Conservation (phyloP, 2,113 vertebrate species). For the Clarias gariepinus region DNA sequence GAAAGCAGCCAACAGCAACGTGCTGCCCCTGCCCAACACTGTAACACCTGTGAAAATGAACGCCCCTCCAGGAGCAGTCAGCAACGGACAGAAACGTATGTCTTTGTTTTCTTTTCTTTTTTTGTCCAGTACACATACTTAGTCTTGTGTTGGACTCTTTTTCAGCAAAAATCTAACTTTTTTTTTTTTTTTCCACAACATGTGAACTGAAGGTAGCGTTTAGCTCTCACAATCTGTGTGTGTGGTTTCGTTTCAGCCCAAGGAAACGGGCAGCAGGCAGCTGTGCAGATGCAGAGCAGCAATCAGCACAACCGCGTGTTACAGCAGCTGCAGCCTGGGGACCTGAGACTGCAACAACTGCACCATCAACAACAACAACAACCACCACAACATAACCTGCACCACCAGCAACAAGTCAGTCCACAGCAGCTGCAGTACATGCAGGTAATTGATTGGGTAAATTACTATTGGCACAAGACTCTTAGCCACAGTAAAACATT, state of each 20-base stretch:
- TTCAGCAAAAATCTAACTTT: not conserved
- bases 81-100: slow-evolving; percentile 85
- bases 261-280: slow-evolving; percentile 69
- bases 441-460: slow-evolving; percentile 71
- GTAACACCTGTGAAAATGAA: slow-evolving; percentile 88
- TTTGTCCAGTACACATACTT: not conserved
- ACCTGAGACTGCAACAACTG: slow-evolving; percentile 89
- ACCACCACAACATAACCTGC: slow-evolving; percentile 63
- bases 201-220: not conserved
- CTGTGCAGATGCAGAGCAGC: slow-evolving; percentile 66
- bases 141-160: not conserved
- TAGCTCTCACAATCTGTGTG: not conserved
- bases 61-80: slow-evolving; percentile 74
- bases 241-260: slow-evolving; percentile 60
- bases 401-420: slow-evolving; percentile 77
- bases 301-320: slow-evolving; percentile 85
- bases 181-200: not conserved
- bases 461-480: no score
- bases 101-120: not conserved
- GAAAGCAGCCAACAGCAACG: slow-evolving; percentile 82
- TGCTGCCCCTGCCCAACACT: slow-evolving; percentile 83
- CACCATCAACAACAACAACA: slow-evolving; percentile 79
- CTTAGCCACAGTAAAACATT: no score
- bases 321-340: slow-evolving; percentile 94
- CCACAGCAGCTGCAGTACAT: slow-evolving; percentile 80